These are phyloP conservation scores for Cepaea hortensis DNA, from an alignment of 2,888 invertebrate species.

Conservation along the genomic window DNA sequence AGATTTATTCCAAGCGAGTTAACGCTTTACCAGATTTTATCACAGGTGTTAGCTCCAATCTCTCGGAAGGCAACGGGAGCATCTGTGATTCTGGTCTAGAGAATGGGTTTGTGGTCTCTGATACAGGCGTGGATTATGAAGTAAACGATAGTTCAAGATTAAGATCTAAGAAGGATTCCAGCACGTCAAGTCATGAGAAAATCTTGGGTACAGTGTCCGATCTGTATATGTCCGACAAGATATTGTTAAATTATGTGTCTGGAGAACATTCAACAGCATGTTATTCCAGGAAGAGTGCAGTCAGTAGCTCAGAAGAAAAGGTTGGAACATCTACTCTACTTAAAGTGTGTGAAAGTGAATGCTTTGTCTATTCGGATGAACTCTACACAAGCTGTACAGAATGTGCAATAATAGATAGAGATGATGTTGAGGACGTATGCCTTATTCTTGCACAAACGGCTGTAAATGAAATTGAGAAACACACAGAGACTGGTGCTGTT, in stretches of 20 bases:
- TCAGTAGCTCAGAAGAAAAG: background rate
- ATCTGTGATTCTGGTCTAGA: background rate
- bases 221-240: background rate
- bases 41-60: background rate
- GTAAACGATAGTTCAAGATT: background rate
- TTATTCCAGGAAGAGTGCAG: background rate
- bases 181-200: background rate
- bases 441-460: background rate
- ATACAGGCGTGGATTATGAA: too few species aligned
- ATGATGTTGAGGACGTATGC: background rate
- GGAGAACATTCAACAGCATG: too few species aligned
- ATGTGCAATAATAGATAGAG: background rate
- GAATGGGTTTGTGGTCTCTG: background rate
- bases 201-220: background rate
- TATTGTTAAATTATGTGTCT: background rate
- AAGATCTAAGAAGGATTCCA: background rate
- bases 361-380: constrained; percentile 16
- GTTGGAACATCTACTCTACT: too few species aligned
- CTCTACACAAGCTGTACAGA: background rate
- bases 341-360: background rate
- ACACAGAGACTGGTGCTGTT: background rate
- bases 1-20: background rate
- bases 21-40: background rate
- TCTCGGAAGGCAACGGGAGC: background rate
- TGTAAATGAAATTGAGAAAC: background rate